A percentile compares a stretch with the other conserved stretches of the same genome.
Evolutionary conservation across 1,140 invertebrate genomes (phyloP).

Genomic region (Maniola jurtina): DNA sequence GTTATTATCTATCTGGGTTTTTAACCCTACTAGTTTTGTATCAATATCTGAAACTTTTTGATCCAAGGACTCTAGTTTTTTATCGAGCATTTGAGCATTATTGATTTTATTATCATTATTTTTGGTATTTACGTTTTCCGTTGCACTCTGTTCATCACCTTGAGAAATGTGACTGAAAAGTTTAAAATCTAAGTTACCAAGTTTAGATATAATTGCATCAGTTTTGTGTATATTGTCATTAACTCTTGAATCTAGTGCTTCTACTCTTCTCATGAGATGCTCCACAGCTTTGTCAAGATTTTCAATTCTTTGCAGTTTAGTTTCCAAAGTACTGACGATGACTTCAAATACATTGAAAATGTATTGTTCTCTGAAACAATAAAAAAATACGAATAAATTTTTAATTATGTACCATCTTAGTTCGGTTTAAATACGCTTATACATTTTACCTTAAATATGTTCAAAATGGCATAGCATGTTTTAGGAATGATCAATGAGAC

Average conservation of each 20-base stretch:
- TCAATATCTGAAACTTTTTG: constrained; percentile 91
- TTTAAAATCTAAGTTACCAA: constrained; percentile 85
- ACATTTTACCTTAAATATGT: too few relatives aligned
- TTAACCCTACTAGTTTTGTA: constrained; percentile 86
- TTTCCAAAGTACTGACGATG: constrained; percentile 91
- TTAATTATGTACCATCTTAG: background rate
- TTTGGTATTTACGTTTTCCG: constrained; percentile 55
- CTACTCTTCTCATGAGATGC: constrained; percentile 89
- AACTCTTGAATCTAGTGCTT: constrained; percentile 87
- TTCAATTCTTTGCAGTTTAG: constrained; percentile 91
- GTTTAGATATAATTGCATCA: constrained; percentile 87
- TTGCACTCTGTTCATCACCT: constrained; percentile 51
- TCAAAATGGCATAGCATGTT: too few relatives aligned
- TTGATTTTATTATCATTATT: constrained; percentile 53
- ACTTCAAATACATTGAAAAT: constrained; percentile 93
- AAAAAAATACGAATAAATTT: constrained; percentile 36
- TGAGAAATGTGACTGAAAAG: constrained; percentile 79
- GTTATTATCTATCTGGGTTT: constrained; percentile 90
- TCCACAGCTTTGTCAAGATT: constrained; percentile 92
- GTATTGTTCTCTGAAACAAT: constrained; percentile 90
- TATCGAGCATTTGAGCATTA: constrained; percentile 79
- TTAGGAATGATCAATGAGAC: too few relatives aligned
- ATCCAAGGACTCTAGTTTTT: constrained; percentile 84
- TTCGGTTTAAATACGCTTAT: background rate
- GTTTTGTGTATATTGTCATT: constrained; percentile 92